Base-by-base conservation (phyloP, 1,140 invertebrate genomes). In the Drosophila albomicans region DNA sequence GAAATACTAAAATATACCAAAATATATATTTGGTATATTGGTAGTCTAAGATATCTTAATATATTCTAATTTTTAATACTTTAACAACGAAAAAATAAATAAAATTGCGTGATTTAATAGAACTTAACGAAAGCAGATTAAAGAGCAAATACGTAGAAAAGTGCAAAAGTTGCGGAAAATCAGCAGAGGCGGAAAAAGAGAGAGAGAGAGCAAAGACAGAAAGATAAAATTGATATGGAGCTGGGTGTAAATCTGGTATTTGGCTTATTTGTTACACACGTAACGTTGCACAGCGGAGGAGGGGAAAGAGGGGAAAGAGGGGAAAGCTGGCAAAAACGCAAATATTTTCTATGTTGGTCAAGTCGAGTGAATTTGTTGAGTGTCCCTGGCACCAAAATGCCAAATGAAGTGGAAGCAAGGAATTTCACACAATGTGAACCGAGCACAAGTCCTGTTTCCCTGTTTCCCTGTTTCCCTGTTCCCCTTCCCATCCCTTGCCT, bases 341-440 rank as follows among this genome's bases (percentile, higher is more conserved):
- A 75, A 75, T 70, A 70, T 58, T 75, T 70, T 75, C 66, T 48
- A 67, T 68, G 43, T 63, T 61, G 67, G 66, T 78, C 75, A 69
- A 78, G 71, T 78, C 71, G 65, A 78, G 71, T 75, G 64, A 69
- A 75, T 78, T 75, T 75, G 71, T 64, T 69, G 43, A 75, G 63
- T 62, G 71, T 78, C 61, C 52, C 81, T 63, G 67, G 68, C 73
- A 81, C 65, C 46, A 86, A 76, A 75, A 75, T 85, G 81, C 69
- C 78, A 81, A 85, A 85, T 84, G 78, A 85, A 89, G 81, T 85
- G 75, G 74, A 81, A 85, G 72, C 65, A 77, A 81, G 73, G 86
- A 85, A 90, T 89, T 89, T 89, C 78, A 89, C 86, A 89, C 78
- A 90, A 79, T 85, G 75, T 74, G 78, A 77, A 88, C 72, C 61